These are phyloP conservation scores for Platycercus adscitus DNA, from an alignment of 2,113 vertebrate genomes.

Conservation along the genomic window DNA sequence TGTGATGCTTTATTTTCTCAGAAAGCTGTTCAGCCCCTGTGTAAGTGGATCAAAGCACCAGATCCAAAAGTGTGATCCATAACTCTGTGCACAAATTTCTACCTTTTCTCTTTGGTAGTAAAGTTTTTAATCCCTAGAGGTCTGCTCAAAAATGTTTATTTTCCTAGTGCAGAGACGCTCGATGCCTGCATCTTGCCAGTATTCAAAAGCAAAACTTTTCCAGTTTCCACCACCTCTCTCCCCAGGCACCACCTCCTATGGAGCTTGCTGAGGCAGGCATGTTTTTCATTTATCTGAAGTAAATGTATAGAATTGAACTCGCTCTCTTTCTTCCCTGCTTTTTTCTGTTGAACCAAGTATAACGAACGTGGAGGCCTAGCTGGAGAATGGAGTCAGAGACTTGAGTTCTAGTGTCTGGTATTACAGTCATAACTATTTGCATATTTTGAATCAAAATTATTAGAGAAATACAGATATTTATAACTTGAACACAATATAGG, in stretches of 20 bases:
- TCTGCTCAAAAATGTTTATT: not conserved
- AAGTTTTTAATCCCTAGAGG: not conserved
- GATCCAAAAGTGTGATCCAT: not conserved
- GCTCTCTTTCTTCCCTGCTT: fast-evolving
- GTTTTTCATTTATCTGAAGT: not conserved
- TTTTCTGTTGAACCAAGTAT: not conserved
- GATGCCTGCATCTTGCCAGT: not conserved
- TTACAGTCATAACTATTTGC: not conserved
- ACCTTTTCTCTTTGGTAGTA: not conserved
- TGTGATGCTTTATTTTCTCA: not conserved
- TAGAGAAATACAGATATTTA: not conserved
- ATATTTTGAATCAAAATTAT: not conserved
- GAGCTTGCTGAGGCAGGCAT: not conserved
- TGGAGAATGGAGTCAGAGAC: not conserved
- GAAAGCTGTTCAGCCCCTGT: not conserved
- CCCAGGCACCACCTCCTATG: not conserved
- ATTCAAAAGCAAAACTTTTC: not conserved
- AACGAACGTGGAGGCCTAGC: fast-evolving
- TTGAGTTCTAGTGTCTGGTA: not conserved
- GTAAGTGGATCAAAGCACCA: not conserved
- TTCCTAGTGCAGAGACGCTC: not conserved
- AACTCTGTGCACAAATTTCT: not conserved
- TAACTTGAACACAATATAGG: not conserved
- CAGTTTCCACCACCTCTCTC: not conserved
- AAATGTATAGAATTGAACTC: not conserved